These are phyloP conservation scores for Eristalis tenax DNA, from an alignment of 2,888 invertebrate genomes.

Conservation along the genomic window DNA sequence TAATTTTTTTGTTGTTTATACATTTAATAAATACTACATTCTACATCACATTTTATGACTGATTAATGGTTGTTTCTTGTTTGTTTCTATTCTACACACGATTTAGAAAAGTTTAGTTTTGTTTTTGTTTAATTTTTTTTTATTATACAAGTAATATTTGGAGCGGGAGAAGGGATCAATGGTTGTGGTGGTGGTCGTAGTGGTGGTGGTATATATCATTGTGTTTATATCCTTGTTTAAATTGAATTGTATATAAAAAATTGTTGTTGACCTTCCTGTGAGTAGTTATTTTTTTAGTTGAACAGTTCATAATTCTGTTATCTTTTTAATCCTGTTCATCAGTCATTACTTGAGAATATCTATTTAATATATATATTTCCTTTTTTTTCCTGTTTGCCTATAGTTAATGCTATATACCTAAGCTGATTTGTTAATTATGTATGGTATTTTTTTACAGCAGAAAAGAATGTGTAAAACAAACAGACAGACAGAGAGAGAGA, in stretches of 20 bases:
- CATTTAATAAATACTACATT: conserved; percentile 73
- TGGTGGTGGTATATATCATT: conserved; percentile 36
- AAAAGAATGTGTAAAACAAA: conserved; percentile 24
- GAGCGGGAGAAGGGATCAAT: background rate
- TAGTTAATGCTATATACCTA: conserved; percentile 48
- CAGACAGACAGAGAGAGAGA: background rate
- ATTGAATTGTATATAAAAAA: conserved; percentile 57
- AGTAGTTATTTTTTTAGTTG: conserved; percentile 57
- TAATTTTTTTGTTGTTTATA: conserved; percentile 57
- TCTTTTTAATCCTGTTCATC: conserved; percentile 44
- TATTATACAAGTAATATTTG: conserved; percentile 75
- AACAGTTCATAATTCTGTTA: conserved; percentile 33
- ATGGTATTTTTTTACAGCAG: conserved; percentile 48
- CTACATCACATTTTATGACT: conserved; percentile 75
- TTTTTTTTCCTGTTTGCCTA: conserved; percentile 33
- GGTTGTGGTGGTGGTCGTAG: background rate
- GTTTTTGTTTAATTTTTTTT: conserved; percentile 55
- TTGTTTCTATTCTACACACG: conserved; percentile 69
- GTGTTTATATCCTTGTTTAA: conserved; percentile 26
- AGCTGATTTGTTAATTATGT: conserved; percentile 49
- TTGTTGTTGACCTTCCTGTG: conserved; percentile 43
- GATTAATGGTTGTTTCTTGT: conserved; percentile 71
- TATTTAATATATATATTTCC: conserved; percentile 13
- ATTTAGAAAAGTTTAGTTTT: conserved; percentile 54
- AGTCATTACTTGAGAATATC: conserved; percentile 68